These are phyloP conservation scores for Cerastis leucographa DNA, from an alignment of 2,888 invertebrate genomes.

Conservation along the genomic window DNA sequence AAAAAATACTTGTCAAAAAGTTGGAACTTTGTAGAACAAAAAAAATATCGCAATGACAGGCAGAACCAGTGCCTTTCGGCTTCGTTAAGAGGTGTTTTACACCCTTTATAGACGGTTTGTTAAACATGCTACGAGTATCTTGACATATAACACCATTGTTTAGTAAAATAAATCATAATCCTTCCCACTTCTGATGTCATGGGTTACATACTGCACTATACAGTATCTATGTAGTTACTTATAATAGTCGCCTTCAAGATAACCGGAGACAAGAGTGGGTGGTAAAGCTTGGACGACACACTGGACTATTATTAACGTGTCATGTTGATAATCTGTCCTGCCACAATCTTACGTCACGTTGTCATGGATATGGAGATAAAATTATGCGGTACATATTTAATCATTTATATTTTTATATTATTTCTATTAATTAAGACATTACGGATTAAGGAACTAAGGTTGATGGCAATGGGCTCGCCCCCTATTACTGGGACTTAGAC, in stretches of 20 bases:
- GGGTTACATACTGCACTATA: neutral
- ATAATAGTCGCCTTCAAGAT: neutral
- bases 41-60: too few species aligned
- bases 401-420: neutral
- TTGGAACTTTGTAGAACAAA: too few species aligned
- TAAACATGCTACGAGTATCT: neutral
- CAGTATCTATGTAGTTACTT: neutral
- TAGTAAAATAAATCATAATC: neutral
- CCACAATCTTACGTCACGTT: constrained; percentile 20
- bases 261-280: constrained; percentile 32
- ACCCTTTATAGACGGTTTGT: too few species aligned
- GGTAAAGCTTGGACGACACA: constrained; percentile 6
- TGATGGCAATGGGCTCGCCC: too few species aligned
- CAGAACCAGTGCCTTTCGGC: too few species aligned
- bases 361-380: constrained; percentile 13
- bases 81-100: too few species aligned
- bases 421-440: too few species aligned
- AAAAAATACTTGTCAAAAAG: too few species aligned
- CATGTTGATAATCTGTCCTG: constrained; percentile 24
- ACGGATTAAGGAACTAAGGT: too few species aligned
- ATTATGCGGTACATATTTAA: neutral
- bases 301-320: constrained; percentile 26
- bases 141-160: neutral
- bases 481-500: too few species aligned
- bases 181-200: neutral